Conservation (phyloP, 2,797 vertebrate species). For the Danio jaintianensis region DNA sequence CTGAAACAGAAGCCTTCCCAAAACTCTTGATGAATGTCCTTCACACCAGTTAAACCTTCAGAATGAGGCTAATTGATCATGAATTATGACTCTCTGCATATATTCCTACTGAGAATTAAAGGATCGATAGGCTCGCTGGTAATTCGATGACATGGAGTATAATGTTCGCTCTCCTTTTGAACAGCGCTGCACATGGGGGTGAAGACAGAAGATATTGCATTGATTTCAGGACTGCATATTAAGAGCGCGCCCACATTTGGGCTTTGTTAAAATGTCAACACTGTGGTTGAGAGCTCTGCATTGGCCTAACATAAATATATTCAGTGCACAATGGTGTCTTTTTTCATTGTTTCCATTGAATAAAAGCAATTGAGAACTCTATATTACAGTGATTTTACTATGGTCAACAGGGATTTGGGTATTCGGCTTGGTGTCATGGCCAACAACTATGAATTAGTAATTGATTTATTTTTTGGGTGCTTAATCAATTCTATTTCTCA, state of each 20-base stretch:
- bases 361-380: background rate
- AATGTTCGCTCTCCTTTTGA: slow-evolving; percentile 24
- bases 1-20: slow-evolving; percentile 30
- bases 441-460: background rate
- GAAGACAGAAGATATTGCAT: slow-evolving; percentile 48
- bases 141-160: slow-evolving; percentile 43
- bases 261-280: slow-evolving; percentile 34
- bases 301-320: background rate
- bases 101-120: slow-evolving; percentile 55
- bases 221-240: slow-evolving; percentile 36
- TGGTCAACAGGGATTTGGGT: background rate
- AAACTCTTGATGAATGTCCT: slow-evolving; percentile 10
- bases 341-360: background rate
- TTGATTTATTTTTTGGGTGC: too few relatives aligned
- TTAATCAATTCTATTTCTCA: background rate
- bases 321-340: background rate
- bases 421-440: background rate
- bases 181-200: background rate
- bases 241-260: slow-evolving; percentile 38
- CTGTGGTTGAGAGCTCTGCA: slow-evolving; percentile 10
- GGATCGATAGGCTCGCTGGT: slow-evolving; percentile 44
- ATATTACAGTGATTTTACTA: background rate
- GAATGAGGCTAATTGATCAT: slow-evolving; percentile 53
- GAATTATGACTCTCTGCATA: slow-evolving; percentile 47
- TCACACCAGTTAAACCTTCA: slow-evolving; percentile 14